Base-by-base conservation (phyloP, 2,113 vertebrate genomes). In the Labeo rohita region DNA sequence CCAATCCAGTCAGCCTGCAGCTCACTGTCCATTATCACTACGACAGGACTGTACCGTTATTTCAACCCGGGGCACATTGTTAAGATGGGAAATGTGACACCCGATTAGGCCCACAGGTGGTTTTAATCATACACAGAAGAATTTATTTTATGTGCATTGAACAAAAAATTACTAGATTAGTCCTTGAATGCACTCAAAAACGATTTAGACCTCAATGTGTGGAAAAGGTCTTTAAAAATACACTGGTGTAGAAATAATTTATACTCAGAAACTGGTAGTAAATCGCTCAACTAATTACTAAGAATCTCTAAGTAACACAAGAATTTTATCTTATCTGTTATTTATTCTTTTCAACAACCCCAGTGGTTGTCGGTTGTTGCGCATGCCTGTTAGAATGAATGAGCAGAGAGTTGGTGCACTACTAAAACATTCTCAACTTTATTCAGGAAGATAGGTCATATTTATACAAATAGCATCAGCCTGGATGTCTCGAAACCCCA, bases 1-100 rank as follows among this genome's bases (percentile, higher is more conserved):
- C 36, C 82, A 0, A 89, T 90, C 91, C 89, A 89, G 52, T 89
- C 88, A 34, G 45, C 28, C 61, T 13, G 63, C 75, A 66, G 52
- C 76, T 68, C 77, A 23, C 84, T 91, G 87, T 39, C 36, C 36
- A 82, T 84, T 82, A 82, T 82, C 80, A 52, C 80, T 68, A 2
- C 3, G 10, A 18, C 45, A 70, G 16, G 63, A 39, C 65, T 52
- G 47, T 50, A 10, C 80, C 80, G 63, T 82, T 82, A 82, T 70
- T 70, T 70, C 65, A 52, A 21, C 45, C 80, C 45, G 15, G 63
- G 63, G 18, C 63, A 66, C 61, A 70, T 70, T 68, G 63, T 70
- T 82, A 34, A 52, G 18, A 39, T 36, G 47, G n/a, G 5, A 34
- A 82, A 68, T 52, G n/a, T 54, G 23, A 50, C 47, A 12, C 47